A percentile compares a stretch with the other conserved stretches of the same genome.
Evolutionary conservation across 1,140 invertebrate genomes (phyloP).

Genomic region (Drosophila sechellia): DNA sequence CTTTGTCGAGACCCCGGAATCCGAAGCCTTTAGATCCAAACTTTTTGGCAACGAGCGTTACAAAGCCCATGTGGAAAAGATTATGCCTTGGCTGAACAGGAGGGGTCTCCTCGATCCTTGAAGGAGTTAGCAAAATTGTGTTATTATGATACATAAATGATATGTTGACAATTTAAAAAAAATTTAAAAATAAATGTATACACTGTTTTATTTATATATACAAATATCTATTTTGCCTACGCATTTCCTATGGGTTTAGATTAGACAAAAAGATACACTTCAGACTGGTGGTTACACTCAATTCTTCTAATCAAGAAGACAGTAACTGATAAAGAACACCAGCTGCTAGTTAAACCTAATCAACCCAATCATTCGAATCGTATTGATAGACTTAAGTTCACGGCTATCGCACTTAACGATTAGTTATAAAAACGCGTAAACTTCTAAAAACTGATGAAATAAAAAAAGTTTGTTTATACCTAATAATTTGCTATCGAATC

Average conservation of each 20-base stretch:
- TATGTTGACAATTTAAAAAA: too few species aligned
- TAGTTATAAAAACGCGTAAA: neutral
- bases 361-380: neutral
- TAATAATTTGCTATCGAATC: neutral
- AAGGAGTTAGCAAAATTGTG: neutral
- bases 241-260: too few species aligned
- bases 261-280: neutral
- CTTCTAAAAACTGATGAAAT: slow-evolving; percentile 16
- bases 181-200: neutral
- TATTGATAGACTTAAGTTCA: neutral
- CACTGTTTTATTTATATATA: neutral
- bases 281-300: neutral
- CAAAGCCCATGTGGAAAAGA: slow-evolving; percentile 34
- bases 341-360: neutral
- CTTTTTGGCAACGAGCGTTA: slow-evolving; percentile 39
- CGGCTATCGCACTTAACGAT: neutral
- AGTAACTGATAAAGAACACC: neutral
- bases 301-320: neutral
- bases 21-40: slow-evolving; percentile 8
- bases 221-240: neutral
- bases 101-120: slow-evolving; percentile 44
- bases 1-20: slow-evolving; percentile 7
- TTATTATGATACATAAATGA: neutral
- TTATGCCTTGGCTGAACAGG: slow-evolving; percentile 53
- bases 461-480: neutral